Percentiles rank a stretch among this genome's conserved stretches.
These are phyloP conservation scores for Naja naja DNA, from an alignment of 2,113 vertebrate species.

Conservation along the genomic window DNA sequence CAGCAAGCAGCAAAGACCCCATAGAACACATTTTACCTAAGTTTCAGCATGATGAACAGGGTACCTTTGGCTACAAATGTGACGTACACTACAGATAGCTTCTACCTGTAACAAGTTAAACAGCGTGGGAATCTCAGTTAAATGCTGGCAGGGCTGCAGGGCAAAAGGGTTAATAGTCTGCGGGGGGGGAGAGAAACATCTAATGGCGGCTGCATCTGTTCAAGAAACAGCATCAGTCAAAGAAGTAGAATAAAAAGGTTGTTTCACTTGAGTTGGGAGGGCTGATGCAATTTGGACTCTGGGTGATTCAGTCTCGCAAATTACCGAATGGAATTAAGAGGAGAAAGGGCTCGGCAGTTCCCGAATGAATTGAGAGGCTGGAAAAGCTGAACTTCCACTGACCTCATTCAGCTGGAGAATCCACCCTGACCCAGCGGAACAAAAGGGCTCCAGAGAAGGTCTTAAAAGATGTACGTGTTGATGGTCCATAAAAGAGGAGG, in stretches of 20 bases:
- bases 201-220: background rate
- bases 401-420: background rate
- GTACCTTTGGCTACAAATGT: background rate
- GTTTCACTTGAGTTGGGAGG: background rate
- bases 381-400: background rate
- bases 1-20: background rate
- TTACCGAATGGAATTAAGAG: slow-evolving; percentile 14
- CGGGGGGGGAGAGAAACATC: background rate
- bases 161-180: background rate
- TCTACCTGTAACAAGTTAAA: background rate
- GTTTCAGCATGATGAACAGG: background rate
- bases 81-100: no score
- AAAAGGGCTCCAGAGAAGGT: background rate
- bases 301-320: background rate
- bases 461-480: background rate
- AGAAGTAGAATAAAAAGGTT: background rate
- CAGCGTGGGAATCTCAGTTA: background rate
- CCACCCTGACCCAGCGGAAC: background rate
- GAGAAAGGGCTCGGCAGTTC: background rate
- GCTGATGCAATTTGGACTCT: background rate
- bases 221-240: background rate
- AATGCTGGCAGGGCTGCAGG: background rate
- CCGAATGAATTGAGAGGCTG: background rate
- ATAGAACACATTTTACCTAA: background rate
- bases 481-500: background rate